Evolutionary conservation across 64 coral and sea anemone genomes (phyloP), one percentile per base, ranked within the genome.

Genomic region (Actinia tenebrosa): DNA sequence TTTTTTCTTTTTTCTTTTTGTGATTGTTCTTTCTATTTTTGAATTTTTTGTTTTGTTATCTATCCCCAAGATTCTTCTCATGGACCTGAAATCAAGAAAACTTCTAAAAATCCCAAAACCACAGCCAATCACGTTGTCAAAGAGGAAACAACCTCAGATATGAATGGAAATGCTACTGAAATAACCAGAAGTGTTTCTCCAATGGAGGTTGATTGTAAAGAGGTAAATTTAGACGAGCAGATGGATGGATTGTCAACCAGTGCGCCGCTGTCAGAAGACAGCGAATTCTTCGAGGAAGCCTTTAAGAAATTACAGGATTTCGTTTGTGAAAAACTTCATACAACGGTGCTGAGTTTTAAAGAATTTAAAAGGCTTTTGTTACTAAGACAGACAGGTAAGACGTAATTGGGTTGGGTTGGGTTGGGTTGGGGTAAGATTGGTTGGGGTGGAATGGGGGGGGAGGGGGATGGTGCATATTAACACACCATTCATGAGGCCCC

Each of bases 311-410:
- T 97, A 27, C 82, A 97, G 56, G 88, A 93, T 60, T 97, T 97
- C 90, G 94, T 97, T 47, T 79, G 85, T 56, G 91, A 93, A 82
- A 97, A 97, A 93, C 75, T 97, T 60, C 91, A 97, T 77, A 87
- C 91, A 45, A 97, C 94, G 53, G 91, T 97, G 50, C 83, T 97
- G 66, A 97, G 91, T 87, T 93, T 97, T 90, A 90, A 91, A 19
- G 94, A 97, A 62, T 97, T 93, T 66, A 97, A 97, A 93, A 93
- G 78, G 20, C 86, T 97, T 11, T 91, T 97, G 72, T 78, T 97
- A 62, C 83, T 97, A 1, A 83, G 83, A 83, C 94, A 93, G 88
- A 97, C 94, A 78, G 94, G 94, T 97, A 54, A 92, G 91, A 15
- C 13, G 17, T 22, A 71, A 2, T 58, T 10, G 56, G 56, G 10